Evolutionary conservation across 2,797 vertebrate species (phyloP).

Genomic region (Tapirus indicus): DNA sequence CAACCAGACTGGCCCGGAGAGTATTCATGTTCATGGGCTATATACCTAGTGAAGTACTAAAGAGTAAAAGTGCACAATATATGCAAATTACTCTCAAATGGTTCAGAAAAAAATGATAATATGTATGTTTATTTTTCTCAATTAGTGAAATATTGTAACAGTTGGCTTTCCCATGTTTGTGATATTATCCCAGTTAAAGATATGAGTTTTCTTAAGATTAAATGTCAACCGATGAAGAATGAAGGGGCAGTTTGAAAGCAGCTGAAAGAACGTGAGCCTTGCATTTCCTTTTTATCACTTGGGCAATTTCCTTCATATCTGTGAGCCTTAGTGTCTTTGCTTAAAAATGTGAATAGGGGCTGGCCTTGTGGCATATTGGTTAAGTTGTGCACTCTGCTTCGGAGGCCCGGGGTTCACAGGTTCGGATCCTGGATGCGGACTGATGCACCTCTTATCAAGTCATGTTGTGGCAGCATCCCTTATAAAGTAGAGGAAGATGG

Average conservation of each 20-base stretch:
- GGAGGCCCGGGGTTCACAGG: too few relatives aligned
- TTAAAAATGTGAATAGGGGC: background rate
- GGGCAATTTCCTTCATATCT: background rate
- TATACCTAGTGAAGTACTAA: background rate
- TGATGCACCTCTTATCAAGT: too few relatives aligned
- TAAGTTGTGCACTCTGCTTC: too few relatives aligned
- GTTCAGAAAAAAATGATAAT: constrained; percentile 9
- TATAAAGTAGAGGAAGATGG: too few relatives aligned
- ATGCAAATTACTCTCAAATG: background rate
- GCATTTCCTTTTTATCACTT: background rate
- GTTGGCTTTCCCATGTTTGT: background rate
- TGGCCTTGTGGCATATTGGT: too few relatives aligned
- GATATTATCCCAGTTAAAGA: background rate
- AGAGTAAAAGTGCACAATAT: background rate
- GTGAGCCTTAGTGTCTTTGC: background rate
- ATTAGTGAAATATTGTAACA: background rate
- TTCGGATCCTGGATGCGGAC: too few relatives aligned
- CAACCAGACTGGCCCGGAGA: background rate
- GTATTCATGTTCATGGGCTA: background rate
- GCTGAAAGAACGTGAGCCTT: background rate
- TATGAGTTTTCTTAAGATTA: background rate
- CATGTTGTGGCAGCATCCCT: too few relatives aligned
- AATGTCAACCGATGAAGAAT: background rate
- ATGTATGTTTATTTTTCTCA: background rate
- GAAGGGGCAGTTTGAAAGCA: background rate